Evolutionary conservation across 1,140 invertebrate species (phyloP).

Genomic region (Linepithema humile): DNA sequence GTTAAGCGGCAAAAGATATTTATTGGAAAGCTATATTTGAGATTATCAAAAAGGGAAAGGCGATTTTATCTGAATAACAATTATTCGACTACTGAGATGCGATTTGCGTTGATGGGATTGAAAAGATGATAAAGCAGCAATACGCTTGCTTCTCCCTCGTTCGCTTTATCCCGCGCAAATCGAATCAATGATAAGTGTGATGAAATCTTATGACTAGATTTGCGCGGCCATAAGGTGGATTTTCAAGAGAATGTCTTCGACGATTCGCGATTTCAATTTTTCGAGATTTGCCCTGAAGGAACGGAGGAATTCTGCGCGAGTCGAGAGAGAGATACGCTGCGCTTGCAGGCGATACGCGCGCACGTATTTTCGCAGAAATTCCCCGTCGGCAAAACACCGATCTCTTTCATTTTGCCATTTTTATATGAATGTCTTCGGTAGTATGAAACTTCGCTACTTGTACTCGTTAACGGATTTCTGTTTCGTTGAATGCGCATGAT

Average conservation of each 20-base stretch:
- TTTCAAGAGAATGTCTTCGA: neutral
- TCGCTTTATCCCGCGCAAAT: no score
- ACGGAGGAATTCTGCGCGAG: neutral
- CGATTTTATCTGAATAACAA: slow-evolving; percentile 16
- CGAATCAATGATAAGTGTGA: neutral
- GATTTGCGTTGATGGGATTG: neutral
- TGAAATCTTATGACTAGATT: slow-evolving; percentile 7
- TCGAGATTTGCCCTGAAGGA: neutral
- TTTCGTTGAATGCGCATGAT: slow-evolving; percentile 21
- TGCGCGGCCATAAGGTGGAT: neutral
- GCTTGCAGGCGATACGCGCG: slow-evolving; percentile 17
- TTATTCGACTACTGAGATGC: neutral
- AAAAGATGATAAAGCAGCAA: neutral
- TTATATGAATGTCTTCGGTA: slow-evolving; percentile 20
- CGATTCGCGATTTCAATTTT: slow-evolving; percentile 36
- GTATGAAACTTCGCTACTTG: slow-evolving; percentile 5
- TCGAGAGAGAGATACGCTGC: slow-evolving; percentile 18
- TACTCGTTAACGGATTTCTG: slow-evolving; percentile 30
- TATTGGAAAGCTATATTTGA: slow-evolving; percentile 25
- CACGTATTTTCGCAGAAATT: slow-evolving; percentile 34
- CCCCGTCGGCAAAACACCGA: slow-evolving; percentile 31
- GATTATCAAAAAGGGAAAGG: neutral
- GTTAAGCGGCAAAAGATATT: slow-evolving; percentile 33
- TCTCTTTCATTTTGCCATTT: slow-evolving; percentile 49
- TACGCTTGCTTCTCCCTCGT: neutral